Evolutionary conservation across 53 echinoderm and acorn worm species (phyloP).

Genomic region (Holothuria scabra): DNA sequence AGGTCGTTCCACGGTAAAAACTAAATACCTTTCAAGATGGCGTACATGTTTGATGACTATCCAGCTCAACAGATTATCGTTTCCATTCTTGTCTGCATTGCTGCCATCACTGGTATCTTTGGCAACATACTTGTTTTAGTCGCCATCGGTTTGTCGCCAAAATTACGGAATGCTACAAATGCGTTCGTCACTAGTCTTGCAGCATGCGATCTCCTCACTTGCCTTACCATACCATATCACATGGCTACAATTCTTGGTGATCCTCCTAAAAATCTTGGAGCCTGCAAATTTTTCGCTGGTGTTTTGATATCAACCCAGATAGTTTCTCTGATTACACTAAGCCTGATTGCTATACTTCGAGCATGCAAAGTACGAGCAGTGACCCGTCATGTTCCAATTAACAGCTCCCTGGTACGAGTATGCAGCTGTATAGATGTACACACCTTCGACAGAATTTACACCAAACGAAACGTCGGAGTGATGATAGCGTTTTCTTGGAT

Average conservation of each 20-base stretch:
- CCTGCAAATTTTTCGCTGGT: neutral
- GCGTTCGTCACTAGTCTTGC: constrained; percentile 19
- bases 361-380: neutral
- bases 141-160: neutral
- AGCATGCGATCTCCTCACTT: constrained; percentile 10
- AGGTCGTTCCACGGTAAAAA: too few relatives aligned
- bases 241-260: neutral
- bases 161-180: constrained; percentile 14
- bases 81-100: neutral
- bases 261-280: neutral
- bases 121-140: neutral
- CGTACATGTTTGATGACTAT: constrained; percentile 20
- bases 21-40: too few relatives aligned
- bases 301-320: constrained; percentile 21
- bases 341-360: neutral
- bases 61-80: neutral
- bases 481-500: constrained; percentile 30
- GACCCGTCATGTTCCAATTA: too few relatives aligned
- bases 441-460: neutral
- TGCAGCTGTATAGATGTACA: neutral
- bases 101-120: neutral
- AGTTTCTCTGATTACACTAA: neutral
- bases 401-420: too few relatives aligned
- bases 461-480: too few relatives aligned
- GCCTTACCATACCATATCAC: constrained; percentile 6